Conservation (phyloP, 2,797 vertebrate species). For the Neosilurus mollespiculum region DNA sequence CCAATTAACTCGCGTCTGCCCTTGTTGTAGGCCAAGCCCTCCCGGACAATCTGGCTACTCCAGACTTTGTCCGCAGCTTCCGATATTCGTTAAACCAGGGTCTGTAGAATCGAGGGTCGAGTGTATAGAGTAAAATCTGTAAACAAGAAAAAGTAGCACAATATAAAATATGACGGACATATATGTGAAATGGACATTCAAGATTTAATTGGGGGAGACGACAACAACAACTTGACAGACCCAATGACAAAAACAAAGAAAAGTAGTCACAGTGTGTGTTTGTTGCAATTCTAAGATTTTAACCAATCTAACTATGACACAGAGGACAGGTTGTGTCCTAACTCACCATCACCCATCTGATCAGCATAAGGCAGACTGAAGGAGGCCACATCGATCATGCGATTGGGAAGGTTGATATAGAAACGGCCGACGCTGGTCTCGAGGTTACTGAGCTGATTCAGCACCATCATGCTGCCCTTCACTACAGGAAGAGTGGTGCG, state of each 20-base stretch:
- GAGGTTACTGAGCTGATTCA: slow-evolving; percentile 97
- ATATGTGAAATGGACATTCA: too few relatives aligned
- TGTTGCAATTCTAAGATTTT: background rate
- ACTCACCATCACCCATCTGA: slow-evolving; percentile 94
- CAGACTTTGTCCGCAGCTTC: too few relatives aligned
- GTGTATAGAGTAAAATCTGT: too few relatives aligned
- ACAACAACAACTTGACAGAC: background rate
- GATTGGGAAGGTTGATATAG: slow-evolving; percentile 96
- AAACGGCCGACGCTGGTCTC: slow-evolving; percentile 95
- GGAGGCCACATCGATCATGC: slow-evolving; percentile 94
- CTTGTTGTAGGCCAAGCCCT: too few relatives aligned
- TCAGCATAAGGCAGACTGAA: slow-evolving; percentile 94
- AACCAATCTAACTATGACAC: background rate
- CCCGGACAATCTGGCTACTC: too few relatives aligned
- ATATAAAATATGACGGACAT: too few relatives aligned
- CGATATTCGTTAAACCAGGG: too few relatives aligned
- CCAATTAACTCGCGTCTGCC: too few relatives aligned
- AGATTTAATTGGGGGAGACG: too few relatives aligned
- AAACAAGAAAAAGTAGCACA: too few relatives aligned
- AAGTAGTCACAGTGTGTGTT: background rate
- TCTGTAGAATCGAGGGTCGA: too few relatives aligned
- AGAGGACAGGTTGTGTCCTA: background rate
- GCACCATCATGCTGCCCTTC: slow-evolving; percentile 99
- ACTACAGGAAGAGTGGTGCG: slow-evolving; percentile 77
- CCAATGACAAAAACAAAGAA: background rate